Evolutionary conservation across 2,797 vertebrate species (phyloP), one percentile per base, ranked within the genome.

Genomic region (Xiphophorus birchmanni): DNA sequence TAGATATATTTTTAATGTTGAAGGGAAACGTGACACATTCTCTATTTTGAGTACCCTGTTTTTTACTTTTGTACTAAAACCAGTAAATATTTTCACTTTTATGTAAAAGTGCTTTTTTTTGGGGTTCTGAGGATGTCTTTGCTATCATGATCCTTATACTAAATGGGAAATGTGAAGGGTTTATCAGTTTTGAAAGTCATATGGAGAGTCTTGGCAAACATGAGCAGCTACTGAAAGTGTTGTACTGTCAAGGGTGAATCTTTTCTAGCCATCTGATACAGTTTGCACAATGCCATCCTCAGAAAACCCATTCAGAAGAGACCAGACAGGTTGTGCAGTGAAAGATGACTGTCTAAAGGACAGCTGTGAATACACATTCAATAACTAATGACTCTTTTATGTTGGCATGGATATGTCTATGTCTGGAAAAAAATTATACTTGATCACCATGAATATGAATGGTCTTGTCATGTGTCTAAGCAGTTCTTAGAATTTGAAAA

Each of bases 241-340:
- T 69, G 69, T 74, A 81, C 80, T 84, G 80, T 86, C 82, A 88
- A 88, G 81, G 83, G 85, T 78, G 82, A 80, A 32, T 85, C 72
- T 82, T 77, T 89, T 90, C 29, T 73, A 72, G 76, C 63, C 44
- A 71, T 69, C 77, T 40, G 32, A 84, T 18, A 48, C 73, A 65
- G 79, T 77, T 77, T 85, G 73, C 75, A 44, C 60, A 32, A 75
- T 54, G 58, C 80, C 74, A 65, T 83, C 44, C 76, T 80, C 76
- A 78, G 79, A 74, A 82, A 79, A 80, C 40, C 79, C 69, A 80
- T 82, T 73, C 13, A 29, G 47, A 79, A 50, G 74, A 72, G 75
- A 32, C 35, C 58, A 82, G 44, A 73, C 78, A 77, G 45, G 32
- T 60, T 71, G 71, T 71, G 37, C 52, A 74, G 65, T 40, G 11